Evolutionary conservation across 2,797 vertebrate genomes (phyloP), one percentile per base, ranked within the genome.

Genomic region (Cirrhinus mrigala): DNA sequence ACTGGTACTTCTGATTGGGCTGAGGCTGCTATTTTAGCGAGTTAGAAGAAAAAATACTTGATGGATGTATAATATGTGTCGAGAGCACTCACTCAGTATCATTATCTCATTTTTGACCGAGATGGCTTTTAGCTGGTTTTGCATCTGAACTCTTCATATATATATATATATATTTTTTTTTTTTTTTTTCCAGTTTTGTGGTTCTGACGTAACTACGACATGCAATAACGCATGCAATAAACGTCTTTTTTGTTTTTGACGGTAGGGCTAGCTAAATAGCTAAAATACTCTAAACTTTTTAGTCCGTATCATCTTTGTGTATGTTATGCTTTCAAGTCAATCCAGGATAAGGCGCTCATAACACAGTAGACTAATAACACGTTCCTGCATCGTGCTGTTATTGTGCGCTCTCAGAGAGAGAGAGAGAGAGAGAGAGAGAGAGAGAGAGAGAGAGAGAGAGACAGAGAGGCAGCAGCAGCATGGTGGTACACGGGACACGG

Each of bases 401-500:
- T 82, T 74, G 27, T 76, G 48, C 46, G 20, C 44, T 1, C 15
- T 37, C 5, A 70, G 66, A n/a, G 33, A 44, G 46, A 40, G 60
- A 80, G 64, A 46, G 56, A 73, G 68, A 29, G 52, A 22, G 50
- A 12, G n/a, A n/a, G n/a, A 40, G 60, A 80, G 64, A 46, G 56
- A 73, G 68, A 29, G 52, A 22, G 50, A 70, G 66, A n/a, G 33
- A 44, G 46, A 40, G 60, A 80, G 64, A 46, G 56, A 73, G 68
- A 29, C 37, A 22, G 50, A 12, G 58, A 18, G 56, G 9, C 40
- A 20, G 71, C 27, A 40, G 69, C 84, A 74, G 88, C 88, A 71
- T 89, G 88, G 88, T 73, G 85, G 86, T 56, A 89, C 86, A 89
- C 88, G 88, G 82, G 88, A 89, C 88, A 37, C 20, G 81, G 52